Evolutionary conservation across 2,797 vertebrate species (phyloP).

Genomic region (Psittacula derbiana): DNA sequence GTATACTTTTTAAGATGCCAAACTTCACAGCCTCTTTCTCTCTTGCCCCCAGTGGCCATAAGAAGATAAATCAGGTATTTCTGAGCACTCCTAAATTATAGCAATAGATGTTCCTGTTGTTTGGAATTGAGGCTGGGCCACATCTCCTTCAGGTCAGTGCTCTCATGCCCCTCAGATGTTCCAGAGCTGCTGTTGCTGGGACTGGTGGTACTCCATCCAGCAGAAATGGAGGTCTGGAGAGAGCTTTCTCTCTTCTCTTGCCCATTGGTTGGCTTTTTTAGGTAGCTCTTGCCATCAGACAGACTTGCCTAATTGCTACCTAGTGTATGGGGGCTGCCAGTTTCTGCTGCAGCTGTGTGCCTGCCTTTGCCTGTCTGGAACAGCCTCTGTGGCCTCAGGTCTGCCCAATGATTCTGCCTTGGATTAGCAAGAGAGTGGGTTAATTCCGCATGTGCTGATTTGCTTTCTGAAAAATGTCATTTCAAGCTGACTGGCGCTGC

Average conservation of each 20-base stretch:
- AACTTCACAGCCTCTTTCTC: neutral
- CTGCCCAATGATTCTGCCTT: neutral
- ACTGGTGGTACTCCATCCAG: neutral
- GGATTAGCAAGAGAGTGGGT: neutral
- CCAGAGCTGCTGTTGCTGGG: neutral
- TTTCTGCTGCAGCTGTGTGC: neutral
- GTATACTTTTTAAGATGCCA: neutral
- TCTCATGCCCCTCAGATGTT: neutral
- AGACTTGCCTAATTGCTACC: neutral
- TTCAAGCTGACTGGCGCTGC: neutral
- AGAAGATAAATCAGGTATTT: neutral
- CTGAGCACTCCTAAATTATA: neutral
- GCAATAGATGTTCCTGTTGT: neutral
- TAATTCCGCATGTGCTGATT: fast-evolving
- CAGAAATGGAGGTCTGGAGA: neutral
- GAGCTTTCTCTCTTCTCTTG: neutral
- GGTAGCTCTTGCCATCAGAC: neutral
- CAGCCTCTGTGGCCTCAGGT: neutral
- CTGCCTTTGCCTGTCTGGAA: neutral
- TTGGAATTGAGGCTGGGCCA: neutral
- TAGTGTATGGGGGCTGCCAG: neutral
- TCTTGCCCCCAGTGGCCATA: neutral
- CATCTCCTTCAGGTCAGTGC: neutral
- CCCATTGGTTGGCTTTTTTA: neutral
- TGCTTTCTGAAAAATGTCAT: neutral